A percentile compares a stretch with the other conserved stretches of the same genome.
phyloP scores from a whole-genome alignment of 2,797 vertebrate species.

The Sebastes iracundus region DNA sequence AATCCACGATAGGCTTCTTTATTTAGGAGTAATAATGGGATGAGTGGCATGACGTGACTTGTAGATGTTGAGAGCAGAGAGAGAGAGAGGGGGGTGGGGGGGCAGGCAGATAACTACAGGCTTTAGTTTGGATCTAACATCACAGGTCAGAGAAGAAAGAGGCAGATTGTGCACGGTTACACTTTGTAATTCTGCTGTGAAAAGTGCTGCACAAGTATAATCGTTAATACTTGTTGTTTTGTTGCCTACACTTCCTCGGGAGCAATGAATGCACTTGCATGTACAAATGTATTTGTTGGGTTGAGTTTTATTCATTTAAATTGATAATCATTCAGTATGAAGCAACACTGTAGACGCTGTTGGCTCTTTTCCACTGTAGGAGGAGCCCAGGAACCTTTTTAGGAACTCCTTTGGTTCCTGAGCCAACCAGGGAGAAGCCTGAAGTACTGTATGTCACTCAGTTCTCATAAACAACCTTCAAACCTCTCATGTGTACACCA shows the following conservation, averaged over 20 bases:
- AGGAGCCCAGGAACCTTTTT: neutral
- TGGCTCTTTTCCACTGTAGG: neutral
- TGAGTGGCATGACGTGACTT: slow-evolving; percentile 70
- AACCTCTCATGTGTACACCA: neutral
- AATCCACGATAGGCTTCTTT: slow-evolving; percentile 51
- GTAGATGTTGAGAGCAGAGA: slow-evolving; percentile 55
- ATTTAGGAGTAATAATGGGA: slow-evolving; percentile 68
- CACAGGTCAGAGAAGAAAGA: slow-evolving; percentile 42
- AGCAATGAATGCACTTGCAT: neutral
- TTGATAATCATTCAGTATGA: neutral
- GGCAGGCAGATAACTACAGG: slow-evolving; percentile 63
- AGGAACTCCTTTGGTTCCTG: neutral
- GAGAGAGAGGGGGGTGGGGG: slow-evolving; percentile 20
- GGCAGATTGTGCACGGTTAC: slow-evolving; percentile 35
- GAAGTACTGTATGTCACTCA: neutral
- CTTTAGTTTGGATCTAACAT: slow-evolving; percentile 64
- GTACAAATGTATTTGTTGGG: neutral
- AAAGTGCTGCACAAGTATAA: neutral
- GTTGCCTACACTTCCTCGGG: neutral
- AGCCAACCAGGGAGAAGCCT: neutral
- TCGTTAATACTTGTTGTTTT: slow-evolving; percentile 1
- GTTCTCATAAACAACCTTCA: neutral
- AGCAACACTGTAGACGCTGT: neutral
- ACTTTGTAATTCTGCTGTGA: slow-evolving; percentile 51
- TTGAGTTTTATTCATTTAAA: neutral